These are phyloP conservation scores for Proteles cristata DNA, from an alignment of 2,113 vertebrate genomes.

Conservation along the genomic window DNA sequence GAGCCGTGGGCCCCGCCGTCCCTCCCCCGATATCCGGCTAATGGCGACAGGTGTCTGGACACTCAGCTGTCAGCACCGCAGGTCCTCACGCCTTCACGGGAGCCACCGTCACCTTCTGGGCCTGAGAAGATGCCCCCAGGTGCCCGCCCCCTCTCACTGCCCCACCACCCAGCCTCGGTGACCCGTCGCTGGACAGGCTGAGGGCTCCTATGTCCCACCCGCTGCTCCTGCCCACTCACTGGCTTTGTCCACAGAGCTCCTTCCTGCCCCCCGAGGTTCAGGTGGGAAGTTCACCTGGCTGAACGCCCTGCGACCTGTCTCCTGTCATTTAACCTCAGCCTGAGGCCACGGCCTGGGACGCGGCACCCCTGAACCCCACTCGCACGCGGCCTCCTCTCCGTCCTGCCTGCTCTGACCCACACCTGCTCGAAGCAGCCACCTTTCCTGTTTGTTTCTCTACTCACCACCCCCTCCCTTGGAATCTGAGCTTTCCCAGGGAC, in stretches of 20 bases:
- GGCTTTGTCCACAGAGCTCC: not conserved
- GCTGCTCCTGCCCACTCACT: too few species aligned
- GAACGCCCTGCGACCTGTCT: rapidly evolving
- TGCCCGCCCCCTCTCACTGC: rapidly evolving
- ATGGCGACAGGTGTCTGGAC: rapidly evolving
- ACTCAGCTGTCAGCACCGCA: rapidly evolving
- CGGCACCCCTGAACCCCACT: rapidly evolving
- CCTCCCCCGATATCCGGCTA: rapidly evolving
- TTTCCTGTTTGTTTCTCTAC: too few species aligned
- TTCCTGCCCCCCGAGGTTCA: not conserved
- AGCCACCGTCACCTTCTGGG: not conserved
- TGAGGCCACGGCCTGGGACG: rapidly evolving
- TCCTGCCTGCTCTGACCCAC: not conserved
- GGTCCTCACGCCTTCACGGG: not conserved
- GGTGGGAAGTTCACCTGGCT: not conserved
- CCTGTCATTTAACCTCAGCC: not conserved
- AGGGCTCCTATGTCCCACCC: not conserved
- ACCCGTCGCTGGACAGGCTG: rapidly evolving
- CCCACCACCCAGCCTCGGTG: not conserved
- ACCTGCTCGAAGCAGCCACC: rapidly evolving
- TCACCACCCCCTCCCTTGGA: not conserved
- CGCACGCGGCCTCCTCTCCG: rapidly evolving
- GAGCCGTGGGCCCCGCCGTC: rapidly evolving
- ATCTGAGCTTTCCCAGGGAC: rapidly evolving
- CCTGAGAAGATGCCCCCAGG: rapidly evolving